These are phyloP conservation scores for Anabacerthia variegaticeps DNA, from an alignment of 2,797 vertebrate genomes.

Conservation along the genomic window DNA sequence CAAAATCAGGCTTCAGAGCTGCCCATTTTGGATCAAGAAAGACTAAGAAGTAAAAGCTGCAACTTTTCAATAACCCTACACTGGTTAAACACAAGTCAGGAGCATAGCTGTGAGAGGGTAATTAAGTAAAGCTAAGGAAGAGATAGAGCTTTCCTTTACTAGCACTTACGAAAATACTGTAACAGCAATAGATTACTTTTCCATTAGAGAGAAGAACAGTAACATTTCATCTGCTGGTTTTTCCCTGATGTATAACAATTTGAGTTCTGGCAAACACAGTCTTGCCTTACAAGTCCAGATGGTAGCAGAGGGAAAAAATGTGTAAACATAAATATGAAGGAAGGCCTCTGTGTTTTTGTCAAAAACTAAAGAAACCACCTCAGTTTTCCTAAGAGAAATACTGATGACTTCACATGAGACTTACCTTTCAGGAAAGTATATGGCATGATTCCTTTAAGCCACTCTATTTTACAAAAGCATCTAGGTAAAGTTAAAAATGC, in stretches of 20 bases:
- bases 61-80: neutral
- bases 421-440: neutral
- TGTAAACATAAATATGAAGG: neutral
- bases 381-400: neutral
- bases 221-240: neutral
- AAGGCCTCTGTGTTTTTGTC: neutral
- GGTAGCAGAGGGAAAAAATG: neutral
- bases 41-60: neutral
- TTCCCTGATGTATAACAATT: neutral
- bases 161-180: neutral
- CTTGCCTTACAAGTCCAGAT: neutral
- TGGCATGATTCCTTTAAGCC: neutral
- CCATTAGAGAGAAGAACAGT: neutral
- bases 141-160: neutral
- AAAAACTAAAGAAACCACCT: neutral
- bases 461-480: neutral
- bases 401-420: neutral
- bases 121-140: neutral
- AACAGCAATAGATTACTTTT: neutral
- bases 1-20: neutral
- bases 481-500: neutral
- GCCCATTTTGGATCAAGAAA: neutral
- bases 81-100: neutral
- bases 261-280: neutral
- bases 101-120: neutral